Conservation (phyloP, 2,113 vertebrate species). For the Micronycteris hirsuta region DNA sequence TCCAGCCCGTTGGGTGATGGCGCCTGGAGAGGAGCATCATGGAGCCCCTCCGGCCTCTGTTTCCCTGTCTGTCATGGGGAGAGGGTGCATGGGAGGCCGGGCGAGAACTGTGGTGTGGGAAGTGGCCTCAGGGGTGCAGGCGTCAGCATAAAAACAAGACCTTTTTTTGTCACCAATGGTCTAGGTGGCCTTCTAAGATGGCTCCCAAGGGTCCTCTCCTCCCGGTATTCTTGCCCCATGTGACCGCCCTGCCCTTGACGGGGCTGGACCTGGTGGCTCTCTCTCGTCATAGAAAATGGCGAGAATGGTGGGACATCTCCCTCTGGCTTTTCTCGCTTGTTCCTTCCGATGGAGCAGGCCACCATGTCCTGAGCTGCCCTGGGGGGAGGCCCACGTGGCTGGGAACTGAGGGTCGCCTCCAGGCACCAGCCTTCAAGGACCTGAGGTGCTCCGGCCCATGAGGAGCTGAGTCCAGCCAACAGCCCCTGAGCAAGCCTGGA, state of each 20-base stretch:
- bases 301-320: neutral
- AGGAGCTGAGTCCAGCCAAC: neutral
- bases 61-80: neutral
- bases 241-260: neutral
- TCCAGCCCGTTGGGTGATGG: neutral
- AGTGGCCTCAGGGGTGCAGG: neutral
- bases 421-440: neutral
- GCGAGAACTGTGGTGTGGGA: neutral
- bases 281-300: neutral
- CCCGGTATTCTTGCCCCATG: neutral
- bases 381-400: neutral
- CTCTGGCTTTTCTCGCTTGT: neutral
- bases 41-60: neutral
- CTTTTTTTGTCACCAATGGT: neutral
- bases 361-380: accelerated
- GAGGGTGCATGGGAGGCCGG: neutral
- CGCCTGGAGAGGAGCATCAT: too few species aligned
- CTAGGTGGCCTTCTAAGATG: neutral
- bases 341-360: neutral
- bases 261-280: neutral
- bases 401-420: neutral
- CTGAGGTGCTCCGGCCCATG: neutral
- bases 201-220: too few species aligned
- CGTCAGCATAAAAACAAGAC: neutral
- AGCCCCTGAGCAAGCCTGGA: neutral